phyloP scores from a whole-genome alignment of 1,140 invertebrate species.

The Phenacoccus solenopsis region DNA sequence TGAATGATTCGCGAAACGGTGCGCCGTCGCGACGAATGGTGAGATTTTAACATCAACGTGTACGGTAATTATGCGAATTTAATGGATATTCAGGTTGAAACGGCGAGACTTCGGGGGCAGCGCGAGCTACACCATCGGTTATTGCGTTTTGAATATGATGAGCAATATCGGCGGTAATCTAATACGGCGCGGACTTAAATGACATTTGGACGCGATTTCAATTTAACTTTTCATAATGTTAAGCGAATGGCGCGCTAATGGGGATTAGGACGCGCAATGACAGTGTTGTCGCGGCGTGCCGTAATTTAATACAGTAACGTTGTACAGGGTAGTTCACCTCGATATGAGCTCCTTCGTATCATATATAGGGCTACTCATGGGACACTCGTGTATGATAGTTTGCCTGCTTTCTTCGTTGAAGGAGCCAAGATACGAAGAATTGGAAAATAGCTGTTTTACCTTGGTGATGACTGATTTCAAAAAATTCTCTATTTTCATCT shows the following conservation, averaged over 20 bases:
- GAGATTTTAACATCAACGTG: neutral
- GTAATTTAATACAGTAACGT: neutral
- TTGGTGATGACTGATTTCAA: no score
- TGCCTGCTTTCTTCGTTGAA: no score
- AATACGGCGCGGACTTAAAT: neutral
- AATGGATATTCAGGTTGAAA: neutral
- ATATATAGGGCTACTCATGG: no score
- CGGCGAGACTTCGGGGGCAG: no score
- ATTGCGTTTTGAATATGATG: neutral
- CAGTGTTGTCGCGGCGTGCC: neutral
- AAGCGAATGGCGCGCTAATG: neutral
- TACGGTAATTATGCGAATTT: neutral
- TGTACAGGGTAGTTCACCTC: no score
- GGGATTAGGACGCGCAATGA: neutral
- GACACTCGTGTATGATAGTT: no score
- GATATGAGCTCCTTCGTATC: no score
- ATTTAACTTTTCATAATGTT: neutral
- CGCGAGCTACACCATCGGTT: neutral
- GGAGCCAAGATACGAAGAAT: no score
- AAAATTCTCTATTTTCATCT: no score
- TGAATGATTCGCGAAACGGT: neutral
- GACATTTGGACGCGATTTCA: neutral
- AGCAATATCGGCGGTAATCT: no score
- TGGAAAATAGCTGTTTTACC: no score
- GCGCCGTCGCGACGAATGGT: neutral